phyloP scores from a whole-genome alignment of 2,888 invertebrate species.

The Carpatolechia fugitivella region DNA sequence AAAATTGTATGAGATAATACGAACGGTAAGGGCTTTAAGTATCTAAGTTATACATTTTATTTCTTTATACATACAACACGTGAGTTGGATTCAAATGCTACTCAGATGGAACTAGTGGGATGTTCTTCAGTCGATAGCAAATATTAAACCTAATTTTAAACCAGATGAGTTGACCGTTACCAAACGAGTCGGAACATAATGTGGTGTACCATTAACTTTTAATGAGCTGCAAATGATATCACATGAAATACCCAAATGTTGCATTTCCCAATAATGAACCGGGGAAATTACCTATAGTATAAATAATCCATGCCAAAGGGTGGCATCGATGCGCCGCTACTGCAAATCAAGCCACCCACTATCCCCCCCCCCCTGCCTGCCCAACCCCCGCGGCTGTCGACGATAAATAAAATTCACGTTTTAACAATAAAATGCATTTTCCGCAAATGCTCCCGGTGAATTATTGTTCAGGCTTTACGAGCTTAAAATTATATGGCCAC shows the following conservation, averaged over 20 bases:
- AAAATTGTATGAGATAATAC: constrained; percentile 7
- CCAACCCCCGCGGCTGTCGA: constrained; percentile 68
- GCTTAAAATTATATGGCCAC: constrained; percentile 78
- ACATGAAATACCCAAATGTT: constrained; percentile 71
- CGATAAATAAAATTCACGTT: constrained; percentile 80
- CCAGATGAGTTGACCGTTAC: neutral
- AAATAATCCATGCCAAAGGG: constrained; percentile 77
- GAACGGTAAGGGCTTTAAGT: neutral
- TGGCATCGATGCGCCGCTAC: constrained; percentile 72
- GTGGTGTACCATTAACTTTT: constrained; percentile 48
- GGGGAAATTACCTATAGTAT: constrained; percentile 75
- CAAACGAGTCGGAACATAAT: constrained; percentile 18
- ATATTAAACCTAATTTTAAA: too few relatives aligned
- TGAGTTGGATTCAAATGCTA: too few relatives aligned
- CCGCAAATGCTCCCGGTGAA: constrained; percentile 78
- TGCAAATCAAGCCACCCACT: constrained; percentile 69
- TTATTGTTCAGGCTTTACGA: constrained; percentile 76
- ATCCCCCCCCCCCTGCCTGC: constrained; percentile 32
- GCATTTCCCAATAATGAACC: constrained; percentile 77
- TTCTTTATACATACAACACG: too few relatives aligned
- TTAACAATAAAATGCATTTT: constrained; percentile 80
- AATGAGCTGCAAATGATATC: constrained; percentile 73
- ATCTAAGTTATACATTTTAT: too few relatives aligned
- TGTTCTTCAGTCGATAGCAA: too few relatives aligned
- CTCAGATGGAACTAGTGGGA: too few relatives aligned